These are phyloP conservation scores for Belonocnema kinseyi DNA, from an alignment of 1,140 invertebrate genomes.

Conservation along the genomic window DNA sequence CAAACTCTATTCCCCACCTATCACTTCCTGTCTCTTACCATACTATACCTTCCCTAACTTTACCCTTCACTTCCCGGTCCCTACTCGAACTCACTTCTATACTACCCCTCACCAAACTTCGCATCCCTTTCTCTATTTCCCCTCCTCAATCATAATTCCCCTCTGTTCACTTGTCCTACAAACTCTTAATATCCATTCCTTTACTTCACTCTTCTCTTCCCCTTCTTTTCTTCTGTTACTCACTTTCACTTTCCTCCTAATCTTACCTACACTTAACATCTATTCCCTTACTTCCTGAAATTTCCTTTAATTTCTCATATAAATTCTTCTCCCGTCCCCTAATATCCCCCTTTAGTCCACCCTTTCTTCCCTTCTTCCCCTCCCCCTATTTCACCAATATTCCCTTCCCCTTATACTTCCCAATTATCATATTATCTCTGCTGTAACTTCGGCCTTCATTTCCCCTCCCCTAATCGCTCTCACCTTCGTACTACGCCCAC, in stretches of 20 bases:
- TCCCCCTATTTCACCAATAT: not conserved
- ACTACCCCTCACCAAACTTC: too few species aligned
- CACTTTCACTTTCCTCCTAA: too few species aligned
- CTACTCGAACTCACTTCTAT: too few species aligned
- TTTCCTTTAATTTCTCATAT: too few species aligned
- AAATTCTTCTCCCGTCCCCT: too few species aligned
- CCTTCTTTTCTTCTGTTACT: not conserved
- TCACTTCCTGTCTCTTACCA: slow-evolving; percentile 46
- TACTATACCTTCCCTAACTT: slow-evolving; percentile 63
- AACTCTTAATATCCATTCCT: too few species aligned
- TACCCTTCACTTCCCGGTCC: too few species aligned
- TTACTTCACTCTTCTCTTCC: slow-evolving; percentile 71
- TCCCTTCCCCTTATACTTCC: slow-evolving; percentile 43
- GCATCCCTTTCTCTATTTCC: too few species aligned
- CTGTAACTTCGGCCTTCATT: not conserved
- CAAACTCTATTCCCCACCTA: slow-evolving; percentile 56
- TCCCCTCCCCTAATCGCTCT: not conserved
- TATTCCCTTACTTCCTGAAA: too few species aligned
- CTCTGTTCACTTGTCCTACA: too few species aligned
- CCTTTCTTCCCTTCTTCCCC: slow-evolving; percentile 65
- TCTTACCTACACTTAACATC: too few species aligned
- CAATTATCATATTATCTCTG: slow-evolving; percentile 21
- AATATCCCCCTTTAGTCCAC: slow-evolving; percentile 59
- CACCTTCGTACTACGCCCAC: not conserved
- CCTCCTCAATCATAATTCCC: too few species aligned